These are phyloP conservation scores for Pavo muticus DNA, from an alignment of 2,113 vertebrate genomes.

Conservation along the genomic window DNA sequence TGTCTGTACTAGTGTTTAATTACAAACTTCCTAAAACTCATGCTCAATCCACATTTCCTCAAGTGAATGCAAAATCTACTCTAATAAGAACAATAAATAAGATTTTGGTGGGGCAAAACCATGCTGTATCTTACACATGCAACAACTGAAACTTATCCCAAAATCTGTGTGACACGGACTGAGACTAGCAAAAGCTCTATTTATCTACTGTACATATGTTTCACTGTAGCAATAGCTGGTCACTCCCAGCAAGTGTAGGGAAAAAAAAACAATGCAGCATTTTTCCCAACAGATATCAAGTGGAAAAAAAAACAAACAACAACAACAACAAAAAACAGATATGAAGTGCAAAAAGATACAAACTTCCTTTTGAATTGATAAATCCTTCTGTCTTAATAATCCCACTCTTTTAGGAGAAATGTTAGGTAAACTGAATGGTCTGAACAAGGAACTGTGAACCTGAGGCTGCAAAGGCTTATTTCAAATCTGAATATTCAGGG, in stretches of 20 bases:
- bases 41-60: background rate
- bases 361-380: background rate
- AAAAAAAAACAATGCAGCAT: background rate
- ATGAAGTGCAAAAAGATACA: background rate
- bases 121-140: background rate
- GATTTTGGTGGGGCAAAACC: background rate
- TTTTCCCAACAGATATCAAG: background rate
- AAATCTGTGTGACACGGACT: background rate
- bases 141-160: background rate
- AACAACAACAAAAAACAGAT: background rate
- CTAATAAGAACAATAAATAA: background rate
- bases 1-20: background rate
- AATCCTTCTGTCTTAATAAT: background rate
- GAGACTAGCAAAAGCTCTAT: background rate
- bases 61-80: background rate
- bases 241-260: background rate
- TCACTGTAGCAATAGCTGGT: background rate
- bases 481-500: background rate
- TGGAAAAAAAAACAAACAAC: background rate
- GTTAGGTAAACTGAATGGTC: fast-evolving
- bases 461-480: background rate
- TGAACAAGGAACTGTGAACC: background rate
- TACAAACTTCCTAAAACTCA: background rate
- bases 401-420: background rate
- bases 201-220: background rate